Evolutionary conservation across 2,888 invertebrate genomes (phyloP), one percentile per base, ranked within the genome.

Genomic region (Crepidodera aurea): DNA sequence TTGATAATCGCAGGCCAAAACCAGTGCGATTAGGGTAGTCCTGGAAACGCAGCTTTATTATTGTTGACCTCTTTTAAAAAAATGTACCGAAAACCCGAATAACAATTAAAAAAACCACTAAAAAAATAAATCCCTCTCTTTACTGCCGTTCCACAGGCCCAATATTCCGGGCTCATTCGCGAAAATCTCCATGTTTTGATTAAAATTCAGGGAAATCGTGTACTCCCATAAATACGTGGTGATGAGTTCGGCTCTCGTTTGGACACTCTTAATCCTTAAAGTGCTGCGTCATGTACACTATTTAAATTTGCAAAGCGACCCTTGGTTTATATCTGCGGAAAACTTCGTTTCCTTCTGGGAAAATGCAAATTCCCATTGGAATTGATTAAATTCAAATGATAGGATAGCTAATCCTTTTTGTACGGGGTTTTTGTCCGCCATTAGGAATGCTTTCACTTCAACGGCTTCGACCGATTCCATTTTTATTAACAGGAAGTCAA

Each of bases 231-330:
- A 68, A 61, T 57, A 64, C 56, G 50, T 48, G 54, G 40, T 64
- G 69, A 71, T 67, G 66, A 70, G 68, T 63, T 67, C 64, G 40
- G 46, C 53, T 42, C 50, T 39, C 42, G 51, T 62, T 60, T 68
- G 75, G 73, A 74, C 75, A 74, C 64, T 69, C 71, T 67, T 78
- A 78, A 78, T 78, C 77, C 75, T 70, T 74, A 77, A 77, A 78
- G 78, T 78, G 78, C 78, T 78, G 77, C 78, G 74, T 75, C 77
- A 76, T 77, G 78, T 77, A 75, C 76, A 78, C 75, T 78, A 77
- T 78, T 78, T 77, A 79, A 79, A 78, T 79, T 78, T 78, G 77
- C 78, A 77, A 78, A 78, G 29, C 78, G 77, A 78, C 74, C 73
- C 73, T 66, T 69, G 63, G 54, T 48, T 60, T 56, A 59, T 68